These are phyloP conservation scores for Mesorhabditis spiculigera DNA, from an alignment of 2,888 invertebrate species.

Conservation along the genomic window DNA sequence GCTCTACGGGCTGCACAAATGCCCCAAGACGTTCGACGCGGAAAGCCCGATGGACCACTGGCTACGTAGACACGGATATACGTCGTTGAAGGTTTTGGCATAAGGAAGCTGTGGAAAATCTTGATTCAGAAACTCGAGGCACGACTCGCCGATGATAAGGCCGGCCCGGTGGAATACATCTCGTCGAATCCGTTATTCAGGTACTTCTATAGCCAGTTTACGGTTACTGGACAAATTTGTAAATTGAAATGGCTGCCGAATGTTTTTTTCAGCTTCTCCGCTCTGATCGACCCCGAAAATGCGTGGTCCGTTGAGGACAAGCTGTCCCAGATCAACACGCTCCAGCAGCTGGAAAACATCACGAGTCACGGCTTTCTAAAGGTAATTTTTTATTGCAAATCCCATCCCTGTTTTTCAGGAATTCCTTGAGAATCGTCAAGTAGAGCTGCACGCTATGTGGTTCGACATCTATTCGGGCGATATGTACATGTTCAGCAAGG, in stretches of 20 bases:
- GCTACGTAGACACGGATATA: constrained; percentile 70
- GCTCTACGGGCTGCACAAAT: constrained; percentile 76
- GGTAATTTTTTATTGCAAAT: constrained; percentile 9
- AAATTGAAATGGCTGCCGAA: not conserved
- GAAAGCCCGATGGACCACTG: constrained; percentile 81
- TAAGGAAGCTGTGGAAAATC: not conserved
- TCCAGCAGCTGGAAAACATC: constrained; percentile 55
- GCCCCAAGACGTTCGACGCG: constrained; percentile 51
- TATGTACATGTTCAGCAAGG: constrained; percentile 80
- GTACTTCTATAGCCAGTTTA: constrained; percentile 69
- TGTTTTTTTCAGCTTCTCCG: constrained; percentile 69
- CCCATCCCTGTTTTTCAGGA: constrained; percentile 27
- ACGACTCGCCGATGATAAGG: constrained; percentile 67
- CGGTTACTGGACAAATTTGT: not conserved
- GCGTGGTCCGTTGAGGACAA: constrained; percentile 85
- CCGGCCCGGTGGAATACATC: constrained; percentile 76
- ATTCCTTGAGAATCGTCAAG: constrained; percentile 38
- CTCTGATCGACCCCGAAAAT: constrained; percentile 84
- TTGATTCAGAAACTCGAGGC: constrained; percentile 65
- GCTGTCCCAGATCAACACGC: constrained; percentile 68
- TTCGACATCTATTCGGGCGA: constrained; percentile 83
- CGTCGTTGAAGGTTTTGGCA: not conserved
- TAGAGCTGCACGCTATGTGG: constrained; percentile 74
- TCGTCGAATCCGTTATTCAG: constrained; percentile 81
- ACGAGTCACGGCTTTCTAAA: constrained; percentile 54